phyloP scores from a whole-genome alignment of 2,797 vertebrate genomes.

The Rhyacichthys aspro region DNA sequence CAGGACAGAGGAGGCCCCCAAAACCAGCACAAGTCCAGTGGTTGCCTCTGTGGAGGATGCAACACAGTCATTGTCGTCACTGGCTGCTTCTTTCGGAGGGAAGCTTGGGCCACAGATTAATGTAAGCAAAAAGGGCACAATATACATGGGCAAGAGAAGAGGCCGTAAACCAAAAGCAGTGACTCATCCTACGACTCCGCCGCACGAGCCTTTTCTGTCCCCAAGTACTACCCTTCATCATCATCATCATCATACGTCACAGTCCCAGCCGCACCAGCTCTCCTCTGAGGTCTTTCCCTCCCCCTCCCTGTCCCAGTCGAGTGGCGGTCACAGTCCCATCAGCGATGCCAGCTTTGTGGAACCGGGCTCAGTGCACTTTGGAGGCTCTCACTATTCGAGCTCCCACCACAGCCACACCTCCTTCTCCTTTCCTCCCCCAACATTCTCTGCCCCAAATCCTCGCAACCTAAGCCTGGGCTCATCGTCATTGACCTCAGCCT shows the following conservation, averaged over 20 bases:
- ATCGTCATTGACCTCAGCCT: constrained; percentile 67
- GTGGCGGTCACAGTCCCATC: constrained; percentile 90
- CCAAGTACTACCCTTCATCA: constrained; percentile 78
- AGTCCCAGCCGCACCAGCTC: constrained; percentile 82
- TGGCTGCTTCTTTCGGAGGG: constrained; percentile 93
- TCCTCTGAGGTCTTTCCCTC: constrained; percentile 90
- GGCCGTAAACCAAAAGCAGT: constrained; percentile 93
- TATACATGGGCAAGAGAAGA: constrained; percentile 98
- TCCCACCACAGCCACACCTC: constrained; percentile 81
- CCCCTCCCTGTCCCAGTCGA: constrained; percentile 87
- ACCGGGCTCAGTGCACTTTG: constrained; percentile 91
- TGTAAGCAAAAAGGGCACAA: constrained; percentile 99
- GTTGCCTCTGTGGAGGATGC: constrained; percentile 62
- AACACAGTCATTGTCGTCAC: constrained; percentile 86
- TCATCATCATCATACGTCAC: constrained; percentile 81
- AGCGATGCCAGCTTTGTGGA: constrained; percentile 95
- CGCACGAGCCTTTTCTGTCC: constrained; percentile 76
- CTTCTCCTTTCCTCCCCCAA: constrained; percentile 81
- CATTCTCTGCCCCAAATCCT: constrained; percentile 81
- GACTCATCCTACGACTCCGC: constrained; percentile 45
- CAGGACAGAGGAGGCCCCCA: constrained; percentile 72
- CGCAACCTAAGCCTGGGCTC: constrained; percentile 65
- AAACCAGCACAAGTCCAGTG: constrained; percentile 50
- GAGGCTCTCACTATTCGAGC: constrained; percentile 83
- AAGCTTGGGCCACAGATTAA: constrained; percentile 97